phyloP scores from a whole-genome alignment of 53 echinoderm and acorn worm species.

The Echinometra lucunter region DNA sequence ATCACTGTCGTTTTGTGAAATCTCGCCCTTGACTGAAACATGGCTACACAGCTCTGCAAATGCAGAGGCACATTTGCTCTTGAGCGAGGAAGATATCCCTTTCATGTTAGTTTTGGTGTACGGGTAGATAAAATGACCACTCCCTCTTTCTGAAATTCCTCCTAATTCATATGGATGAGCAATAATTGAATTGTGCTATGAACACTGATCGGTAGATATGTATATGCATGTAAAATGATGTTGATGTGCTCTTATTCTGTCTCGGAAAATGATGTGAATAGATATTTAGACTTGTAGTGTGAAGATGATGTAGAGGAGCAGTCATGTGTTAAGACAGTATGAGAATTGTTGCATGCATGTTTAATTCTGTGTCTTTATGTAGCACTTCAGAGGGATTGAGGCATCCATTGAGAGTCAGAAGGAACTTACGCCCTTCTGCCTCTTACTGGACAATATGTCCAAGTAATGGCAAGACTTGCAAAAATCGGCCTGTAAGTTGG shows the following conservation, averaged over 20 bases:
- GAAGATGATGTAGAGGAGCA: not conserved
- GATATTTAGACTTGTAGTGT: not conserved
- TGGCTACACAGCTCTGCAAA: too few relatives aligned
- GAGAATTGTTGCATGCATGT: not conserved
- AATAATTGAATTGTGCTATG: not conserved
- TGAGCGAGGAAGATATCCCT: not conserved
- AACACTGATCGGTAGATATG: not conserved
- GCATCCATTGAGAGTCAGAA: too few relatives aligned
- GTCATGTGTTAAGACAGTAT: not conserved
- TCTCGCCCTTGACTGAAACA: not conserved
- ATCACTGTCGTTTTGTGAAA: not conserved
- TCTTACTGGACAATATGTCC: too few relatives aligned
- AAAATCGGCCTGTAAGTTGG: not conserved
- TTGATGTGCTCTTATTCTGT: not conserved
- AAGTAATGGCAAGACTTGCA: not conserved
- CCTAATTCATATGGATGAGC: not conserved
- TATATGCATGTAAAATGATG: not conserved
- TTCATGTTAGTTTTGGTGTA: not conserved
- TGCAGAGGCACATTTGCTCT: not conserved
- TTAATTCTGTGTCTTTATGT: not conserved
- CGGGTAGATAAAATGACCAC: not conserved
- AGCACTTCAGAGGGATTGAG: not conserved
- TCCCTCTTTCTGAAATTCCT: not conserved
- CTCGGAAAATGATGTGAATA: not conserved
- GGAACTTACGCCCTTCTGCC: too few relatives aligned